Conservation (phyloP, 2,888 invertebrate genomes). For the Cerceris ruficornis region DNA sequence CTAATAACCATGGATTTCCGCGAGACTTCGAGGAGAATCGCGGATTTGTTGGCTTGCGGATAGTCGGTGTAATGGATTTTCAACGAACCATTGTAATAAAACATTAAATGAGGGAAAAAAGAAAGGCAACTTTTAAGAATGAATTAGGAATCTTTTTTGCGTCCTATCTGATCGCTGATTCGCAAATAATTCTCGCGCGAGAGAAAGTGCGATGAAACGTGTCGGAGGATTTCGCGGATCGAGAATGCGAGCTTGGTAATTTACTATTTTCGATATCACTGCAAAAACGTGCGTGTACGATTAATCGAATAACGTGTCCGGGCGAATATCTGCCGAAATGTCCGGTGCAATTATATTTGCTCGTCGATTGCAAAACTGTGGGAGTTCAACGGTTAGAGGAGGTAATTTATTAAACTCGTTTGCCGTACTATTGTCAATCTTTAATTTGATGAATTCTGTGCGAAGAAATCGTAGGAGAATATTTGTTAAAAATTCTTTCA, state of each 20-base stretch:
- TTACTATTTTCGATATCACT: not conserved
- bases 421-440: too few relatives aligned
- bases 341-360: too few relatives aligned
- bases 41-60: not conserved
- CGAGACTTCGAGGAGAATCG: not conserved
- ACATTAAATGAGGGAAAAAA: not conserved
- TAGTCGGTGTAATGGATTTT: not conserved
- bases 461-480: too few relatives aligned
- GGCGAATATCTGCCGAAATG: too few relatives aligned
- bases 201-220: too few relatives aligned
- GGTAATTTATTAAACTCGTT: too few relatives aligned
- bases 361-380: too few relatives aligned
- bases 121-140: not conserved
- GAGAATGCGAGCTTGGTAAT: not conserved
- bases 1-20: constrained; percentile 21
- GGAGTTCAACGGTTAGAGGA: too few relatives aligned
- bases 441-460: too few relatives aligned
- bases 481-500: too few relatives aligned
- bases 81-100: not conserved
- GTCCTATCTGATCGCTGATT: not conserved
- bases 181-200: not conserved
- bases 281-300: not conserved
- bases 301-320: not conserved
- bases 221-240: too few relatives aligned
- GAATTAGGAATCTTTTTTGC: not conserved